phyloP scores from a whole-genome alignment of 2,113 vertebrate species.

The Dermatemys mawii region DNA sequence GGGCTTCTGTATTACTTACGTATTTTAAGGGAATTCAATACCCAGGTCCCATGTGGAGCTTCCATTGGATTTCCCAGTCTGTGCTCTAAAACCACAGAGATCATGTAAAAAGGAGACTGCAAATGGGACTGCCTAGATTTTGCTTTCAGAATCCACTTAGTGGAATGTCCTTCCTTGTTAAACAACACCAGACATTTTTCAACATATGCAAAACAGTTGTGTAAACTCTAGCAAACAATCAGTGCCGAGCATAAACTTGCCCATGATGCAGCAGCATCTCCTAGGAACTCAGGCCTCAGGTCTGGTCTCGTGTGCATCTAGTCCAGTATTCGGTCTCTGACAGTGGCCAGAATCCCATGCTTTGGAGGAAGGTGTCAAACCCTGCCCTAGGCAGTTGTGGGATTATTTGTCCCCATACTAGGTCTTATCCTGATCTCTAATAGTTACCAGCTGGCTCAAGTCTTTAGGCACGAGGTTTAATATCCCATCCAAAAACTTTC shows the following conservation, averaged over 20 bases:
- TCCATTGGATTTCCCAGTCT: not conserved
- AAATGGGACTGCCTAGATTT: not conserved
- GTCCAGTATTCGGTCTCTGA: not conserved
- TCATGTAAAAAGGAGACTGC: not conserved
- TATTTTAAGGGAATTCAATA: not conserved
- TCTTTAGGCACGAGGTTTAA: slow-evolving; percentile 11
- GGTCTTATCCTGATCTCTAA: not conserved
- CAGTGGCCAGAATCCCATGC: not conserved
- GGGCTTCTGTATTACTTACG: not conserved
- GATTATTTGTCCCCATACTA: too few species aligned
- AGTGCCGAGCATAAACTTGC: not conserved
- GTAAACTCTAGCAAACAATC: not conserved
- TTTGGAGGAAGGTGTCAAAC: not conserved
- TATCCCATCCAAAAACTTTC: slow-evolving; percentile 27
- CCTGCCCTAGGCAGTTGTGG: not conserved
- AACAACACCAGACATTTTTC: not conserved
- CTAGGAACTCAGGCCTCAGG: rapidly evolving
- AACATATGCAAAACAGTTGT: not conserved
- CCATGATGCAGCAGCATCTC: not conserved
- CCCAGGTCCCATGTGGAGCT: not conserved
- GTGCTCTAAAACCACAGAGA: not conserved
- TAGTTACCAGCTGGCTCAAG: not conserved
- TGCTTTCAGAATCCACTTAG: not conserved
- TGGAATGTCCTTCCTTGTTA: not conserved
- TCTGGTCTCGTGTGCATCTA: not conserved